A percentile compares a stretch with the other conserved stretches of the same genome.
phyloP scores from a whole-genome alignment of 2,888 invertebrate species.

The Cremastinae sp. region DNA sequence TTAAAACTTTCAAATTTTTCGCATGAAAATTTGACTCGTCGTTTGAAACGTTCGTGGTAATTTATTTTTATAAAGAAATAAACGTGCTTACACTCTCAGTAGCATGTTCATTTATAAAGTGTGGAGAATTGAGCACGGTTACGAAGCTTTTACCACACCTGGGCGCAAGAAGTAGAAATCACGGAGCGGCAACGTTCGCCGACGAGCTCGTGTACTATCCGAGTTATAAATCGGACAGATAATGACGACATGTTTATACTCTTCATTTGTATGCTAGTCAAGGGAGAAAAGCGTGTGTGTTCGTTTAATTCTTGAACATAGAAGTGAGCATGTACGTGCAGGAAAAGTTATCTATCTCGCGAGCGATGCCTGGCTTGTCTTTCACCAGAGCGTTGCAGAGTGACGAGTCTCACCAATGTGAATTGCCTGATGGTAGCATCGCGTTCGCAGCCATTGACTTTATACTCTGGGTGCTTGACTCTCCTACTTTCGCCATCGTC shows the following conservation, averaged over 20 bases:
- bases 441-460: conserved; percentile 48
- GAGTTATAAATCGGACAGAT: conserved; percentile 77
- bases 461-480: conserved; percentile 62
- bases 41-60: no score
- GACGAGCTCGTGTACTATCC: conserved; percentile 63
- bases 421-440: neutral
- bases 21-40: no score
- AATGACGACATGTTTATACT: conserved; percentile 79
- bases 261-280: conserved; percentile 78
- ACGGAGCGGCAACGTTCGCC: conserved; percentile 40
- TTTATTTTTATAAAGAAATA: no score
- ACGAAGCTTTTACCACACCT: conserved; percentile 50
- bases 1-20: no score
- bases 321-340: conserved; percentile 60
- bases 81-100: no score
- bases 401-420: conserved; percentile 28
- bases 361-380: conserved; percentile 64
- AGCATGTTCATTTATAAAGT: no score
- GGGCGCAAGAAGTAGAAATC: conserved; percentile 41
- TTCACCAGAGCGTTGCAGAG: conserved; percentile 58
- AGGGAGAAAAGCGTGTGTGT: conserved; percentile 59
- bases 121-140: neutral
- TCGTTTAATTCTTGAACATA: conserved; percentile 35
- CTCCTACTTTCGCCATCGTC: conserved; percentile 63
- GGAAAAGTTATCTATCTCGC: conserved; percentile 1